Base-by-base conservation (phyloP, 2,888 invertebrate genomes). In the Melieria crassipennis region DNA sequence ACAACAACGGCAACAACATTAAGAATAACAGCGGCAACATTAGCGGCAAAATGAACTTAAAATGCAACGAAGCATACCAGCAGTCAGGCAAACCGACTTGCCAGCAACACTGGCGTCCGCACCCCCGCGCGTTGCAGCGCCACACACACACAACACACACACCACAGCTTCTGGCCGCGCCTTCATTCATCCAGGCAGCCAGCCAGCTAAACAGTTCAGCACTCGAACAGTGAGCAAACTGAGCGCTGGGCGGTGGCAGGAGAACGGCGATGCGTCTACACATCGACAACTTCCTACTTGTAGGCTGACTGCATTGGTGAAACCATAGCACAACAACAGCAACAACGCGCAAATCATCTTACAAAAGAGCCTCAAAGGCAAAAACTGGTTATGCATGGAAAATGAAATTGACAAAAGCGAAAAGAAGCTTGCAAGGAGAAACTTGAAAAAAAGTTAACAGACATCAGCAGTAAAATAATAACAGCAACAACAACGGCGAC, bases 21-120 rank as follows among this genome's bases (percentile, higher is more conserved):
- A 57, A 10, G 60, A 67, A 50, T 52, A 62, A 64, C 62, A 75
- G 74, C 75, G 65, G 76, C 69, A 48, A 61, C 62, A 71, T 64
- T 48, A 76, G 72, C 75, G 65, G 76, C 61, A 46, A 69, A 73
- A 74, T 82, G 81, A 82, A 82, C 82, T 81, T 82, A 82, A 82
- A 82, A 82, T 82, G 81, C 81, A 82, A 76, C 80, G 78, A 80
- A 81, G 81, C 81, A 82, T 82, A 78, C 80, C 77, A 76, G 64
- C 62, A 61, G 11, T 61, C 68, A 69, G 62, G 46, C 60, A 46
- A 45, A 45, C 50, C 50, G 67, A 52, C 60, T 60, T 11, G 48
- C 69, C 62, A 52, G 61, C 56, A 55, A 62, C 50, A 50, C 50
- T 11, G 11, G 10, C 50, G 10, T 7, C 52, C 11, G n/a, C 52